phyloP scores from a whole-genome alignment of 2,113 vertebrate species.

The Neolamprologus fasciatus region DNA sequence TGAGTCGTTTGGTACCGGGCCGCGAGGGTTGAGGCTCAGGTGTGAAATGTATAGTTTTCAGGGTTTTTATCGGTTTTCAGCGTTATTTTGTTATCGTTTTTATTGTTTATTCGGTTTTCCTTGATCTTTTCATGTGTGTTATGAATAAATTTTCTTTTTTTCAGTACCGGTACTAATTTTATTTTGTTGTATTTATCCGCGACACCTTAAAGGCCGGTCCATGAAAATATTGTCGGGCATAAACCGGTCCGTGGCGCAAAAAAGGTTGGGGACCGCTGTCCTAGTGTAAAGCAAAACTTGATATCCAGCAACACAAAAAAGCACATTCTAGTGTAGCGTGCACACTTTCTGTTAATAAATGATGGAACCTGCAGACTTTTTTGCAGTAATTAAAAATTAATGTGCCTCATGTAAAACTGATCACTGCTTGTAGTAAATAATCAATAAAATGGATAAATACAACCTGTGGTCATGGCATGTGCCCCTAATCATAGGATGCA shows the following conservation, averaged over 20 bases:
- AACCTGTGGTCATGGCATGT: not conserved
- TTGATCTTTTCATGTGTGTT: accelerated
- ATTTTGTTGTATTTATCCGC: too few species aligned
- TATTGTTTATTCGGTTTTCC: accelerated
- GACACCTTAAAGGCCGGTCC: too few species aligned
- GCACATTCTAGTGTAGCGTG: not conserved
- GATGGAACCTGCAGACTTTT: not conserved
- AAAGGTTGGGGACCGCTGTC: accelerated
- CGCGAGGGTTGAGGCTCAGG: accelerated
- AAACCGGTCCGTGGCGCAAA: too few species aligned
- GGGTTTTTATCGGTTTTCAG: too few species aligned
- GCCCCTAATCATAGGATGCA: not conserved
- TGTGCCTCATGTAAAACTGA: not conserved
- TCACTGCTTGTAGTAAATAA: not conserved
- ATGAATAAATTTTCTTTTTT: too few species aligned
- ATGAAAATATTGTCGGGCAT: too few species aligned
- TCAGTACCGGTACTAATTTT: too few species aligned
- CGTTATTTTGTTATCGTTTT: too few species aligned
- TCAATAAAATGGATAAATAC: not conserved
- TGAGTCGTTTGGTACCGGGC: too few species aligned
- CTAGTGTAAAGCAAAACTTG: not conserved
- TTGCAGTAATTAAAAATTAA: not conserved
- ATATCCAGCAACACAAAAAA: not conserved
- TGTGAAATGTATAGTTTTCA: too few species aligned
- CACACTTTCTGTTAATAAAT: not conserved